Evolutionary conservation across 2,113 vertebrate species (phyloP).

Genomic region (Labrus mixtus): DNA sequence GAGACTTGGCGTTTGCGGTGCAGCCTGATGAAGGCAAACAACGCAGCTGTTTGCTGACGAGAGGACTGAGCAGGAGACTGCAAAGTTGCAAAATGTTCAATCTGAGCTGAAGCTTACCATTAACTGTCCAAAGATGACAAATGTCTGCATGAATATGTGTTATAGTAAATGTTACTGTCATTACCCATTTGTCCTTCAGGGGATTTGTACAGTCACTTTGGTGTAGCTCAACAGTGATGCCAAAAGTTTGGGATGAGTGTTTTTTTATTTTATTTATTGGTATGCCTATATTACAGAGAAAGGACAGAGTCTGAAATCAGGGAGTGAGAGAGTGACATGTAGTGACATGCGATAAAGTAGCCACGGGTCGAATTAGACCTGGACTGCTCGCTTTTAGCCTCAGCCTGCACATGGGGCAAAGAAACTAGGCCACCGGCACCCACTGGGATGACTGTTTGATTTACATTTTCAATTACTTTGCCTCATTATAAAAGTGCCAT

Average conservation of each 20-base stretch:
- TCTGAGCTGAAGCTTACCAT: not conserved
- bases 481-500: no score
- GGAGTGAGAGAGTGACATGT: no score
- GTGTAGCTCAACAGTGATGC: not conserved
- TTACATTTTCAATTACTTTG: not conserved
- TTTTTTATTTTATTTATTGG: not conserved
- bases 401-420: no score
- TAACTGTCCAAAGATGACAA: slow-evolving; percentile 3
- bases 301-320: no score
- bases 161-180: slow-evolving; percentile 1
- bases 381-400: no score
- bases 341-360: no score
- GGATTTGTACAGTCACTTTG: slow-evolving; percentile 21
- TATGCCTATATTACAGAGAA: no score
- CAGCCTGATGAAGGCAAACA: slow-evolving; percentile 74
- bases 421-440: no score
- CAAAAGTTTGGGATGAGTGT: not conserved
- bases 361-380: no score
- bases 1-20: slow-evolving; percentile 71
- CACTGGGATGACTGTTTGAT: not conserved
- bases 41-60: slow-evolving; percentile 63
- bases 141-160: slow-evolving; percentile 5
- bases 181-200: slow-evolving; percentile 12
- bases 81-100: slow-evolving; percentile 28
- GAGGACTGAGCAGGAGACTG: slow-evolving; percentile 20